These are phyloP conservation scores for Cordilura impudica DNA, from an alignment of 2,888 invertebrate species.

Conservation along the genomic window DNA sequence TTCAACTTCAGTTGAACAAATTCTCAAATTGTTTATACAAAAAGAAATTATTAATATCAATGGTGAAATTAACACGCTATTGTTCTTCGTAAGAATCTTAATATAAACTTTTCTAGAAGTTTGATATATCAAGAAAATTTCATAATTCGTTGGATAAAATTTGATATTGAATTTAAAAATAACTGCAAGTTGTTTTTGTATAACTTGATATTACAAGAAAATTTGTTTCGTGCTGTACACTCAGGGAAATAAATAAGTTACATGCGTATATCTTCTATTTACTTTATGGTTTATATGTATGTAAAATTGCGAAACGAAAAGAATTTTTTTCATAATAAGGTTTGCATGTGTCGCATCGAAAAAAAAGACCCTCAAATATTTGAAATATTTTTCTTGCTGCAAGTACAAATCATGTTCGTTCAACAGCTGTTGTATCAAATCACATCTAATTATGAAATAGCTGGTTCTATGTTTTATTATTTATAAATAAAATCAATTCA, in stretches of 20 bases:
- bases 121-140: too few species aligned
- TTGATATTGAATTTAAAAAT: too few species aligned
- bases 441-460: slow-evolving; percentile 53
- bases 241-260: too few species aligned
- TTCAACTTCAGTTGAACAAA: too few species aligned
- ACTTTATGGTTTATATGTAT: too few species aligned
- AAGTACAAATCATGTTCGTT: slow-evolving; percentile 19
- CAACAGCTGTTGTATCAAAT: slow-evolving; percentile 58
- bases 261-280: too few species aligned
- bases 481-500: slow-evolving; percentile 5
- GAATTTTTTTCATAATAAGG: neutral
- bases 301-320: neutral
- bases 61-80: too few species aligned
- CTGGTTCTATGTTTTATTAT: neutral
- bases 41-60: too few species aligned
- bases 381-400: slow-evolving; percentile 45
- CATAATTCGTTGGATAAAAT: too few species aligned
- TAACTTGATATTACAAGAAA: neutral
- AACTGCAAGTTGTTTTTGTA: neutral
- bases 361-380: slow-evolving; percentile 50
- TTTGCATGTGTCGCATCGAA: slow-evolving; percentile 5
- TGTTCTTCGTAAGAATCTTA: too few species aligned
- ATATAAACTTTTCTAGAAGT: too few species aligned
- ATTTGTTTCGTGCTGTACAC: neutral
- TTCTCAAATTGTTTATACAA: too few species aligned